Percentiles rank a stretch among this genome's conserved stretches.
These are phyloP conservation scores for Pterostichus niger DNA, from an alignment of 2,888 invertebrate species.

Conservation along the genomic window DNA sequence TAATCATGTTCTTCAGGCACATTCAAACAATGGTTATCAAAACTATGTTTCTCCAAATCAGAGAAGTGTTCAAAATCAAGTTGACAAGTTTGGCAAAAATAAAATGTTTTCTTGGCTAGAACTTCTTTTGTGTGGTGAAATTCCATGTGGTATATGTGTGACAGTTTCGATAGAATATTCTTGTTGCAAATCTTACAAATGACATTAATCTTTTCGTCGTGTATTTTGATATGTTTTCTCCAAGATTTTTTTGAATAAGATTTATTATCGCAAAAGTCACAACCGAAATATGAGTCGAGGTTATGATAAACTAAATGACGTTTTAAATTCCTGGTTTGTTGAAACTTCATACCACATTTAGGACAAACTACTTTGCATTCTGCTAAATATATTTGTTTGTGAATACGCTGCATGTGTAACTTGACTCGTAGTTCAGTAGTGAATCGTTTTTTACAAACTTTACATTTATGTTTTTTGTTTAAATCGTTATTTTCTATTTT, in stretches of 20 bases:
- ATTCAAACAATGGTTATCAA: conserved; percentile 12
- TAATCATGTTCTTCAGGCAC: conserved; percentile 35
- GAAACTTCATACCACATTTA: conserved; percentile 61
- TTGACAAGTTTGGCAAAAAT: conserved; percentile 42
- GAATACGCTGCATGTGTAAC: conserved; percentile 60
- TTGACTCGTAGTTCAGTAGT: conserved; percentile 45
- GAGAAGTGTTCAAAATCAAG: conserved; percentile 21
- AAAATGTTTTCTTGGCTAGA: conserved; percentile 32
- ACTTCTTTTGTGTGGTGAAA: conserved; percentile 50
- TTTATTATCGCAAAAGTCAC: conserved; percentile 39
- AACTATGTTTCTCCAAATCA: conserved; percentile 45
- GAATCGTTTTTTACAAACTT: conserved; percentile 55
- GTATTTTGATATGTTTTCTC: conserved; percentile 47
- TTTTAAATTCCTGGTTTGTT: conserved; percentile 50
- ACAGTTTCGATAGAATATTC: conserved; percentile 30
- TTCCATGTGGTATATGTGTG: conserved; percentile 47
- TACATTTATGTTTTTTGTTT: conserved; percentile 53
- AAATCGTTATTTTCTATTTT: conserved; percentile 3
- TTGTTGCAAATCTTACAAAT: conserved; percentile 64
- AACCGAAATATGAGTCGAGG: conserved; percentile 50
- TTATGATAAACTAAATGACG: conserved; percentile 62
- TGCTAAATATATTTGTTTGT: conserved; percentile 57
- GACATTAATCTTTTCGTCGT: conserved; percentile 51
- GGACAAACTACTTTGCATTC: conserved; percentile 58
- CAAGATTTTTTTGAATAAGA: conserved; percentile 62